A percentile compares a stretch with the other conserved stretches of the same genome.
Conservation (phyloP, 2,888 invertebrate genomes). For the Pseudococcus viburni region DNA sequence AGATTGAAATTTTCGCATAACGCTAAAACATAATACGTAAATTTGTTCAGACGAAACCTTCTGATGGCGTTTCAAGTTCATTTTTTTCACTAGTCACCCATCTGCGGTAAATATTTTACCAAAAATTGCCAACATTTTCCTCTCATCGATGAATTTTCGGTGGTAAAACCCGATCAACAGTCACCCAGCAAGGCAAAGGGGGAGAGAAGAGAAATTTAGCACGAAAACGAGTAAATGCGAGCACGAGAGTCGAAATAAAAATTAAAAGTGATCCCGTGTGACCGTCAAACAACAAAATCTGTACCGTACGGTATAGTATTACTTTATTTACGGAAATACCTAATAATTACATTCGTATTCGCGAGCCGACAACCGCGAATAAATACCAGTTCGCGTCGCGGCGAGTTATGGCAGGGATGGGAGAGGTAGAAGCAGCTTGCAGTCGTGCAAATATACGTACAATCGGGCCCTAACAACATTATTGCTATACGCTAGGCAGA, state of each 20-base stretch:
- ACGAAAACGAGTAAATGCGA: background rate
- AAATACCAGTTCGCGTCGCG: conserved; percentile 13
- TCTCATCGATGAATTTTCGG: background rate
- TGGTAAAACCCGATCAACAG: no score
- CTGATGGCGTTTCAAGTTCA: no score
- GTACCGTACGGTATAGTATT: background rate
- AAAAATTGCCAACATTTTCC: background rate
- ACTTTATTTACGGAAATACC: conserved; percentile 15
- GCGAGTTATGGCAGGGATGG: background rate
- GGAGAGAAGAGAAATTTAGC: no score
- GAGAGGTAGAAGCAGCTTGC: background rate
- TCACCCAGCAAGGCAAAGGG: background rate
- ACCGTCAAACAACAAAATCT: background rate
- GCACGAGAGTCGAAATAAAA: background rate
- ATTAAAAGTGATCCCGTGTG: background rate
- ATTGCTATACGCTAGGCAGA: background rate
- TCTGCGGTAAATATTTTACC: background rate
- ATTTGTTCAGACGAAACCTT: background rate
- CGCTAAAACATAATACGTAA: background rate
- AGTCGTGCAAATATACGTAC: background rate
- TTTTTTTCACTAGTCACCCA: background rate
- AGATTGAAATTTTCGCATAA: background rate
- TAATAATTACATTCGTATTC: background rate
- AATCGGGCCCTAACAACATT: background rate
- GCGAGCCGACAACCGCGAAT: background rate